A percentile compares a stretch with the other conserved stretches of the same genome.
These are phyloP conservation scores for Nasonia vitripennis DNA, from an alignment of 1,140 invertebrate genomes.

Conservation along the genomic window DNA sequence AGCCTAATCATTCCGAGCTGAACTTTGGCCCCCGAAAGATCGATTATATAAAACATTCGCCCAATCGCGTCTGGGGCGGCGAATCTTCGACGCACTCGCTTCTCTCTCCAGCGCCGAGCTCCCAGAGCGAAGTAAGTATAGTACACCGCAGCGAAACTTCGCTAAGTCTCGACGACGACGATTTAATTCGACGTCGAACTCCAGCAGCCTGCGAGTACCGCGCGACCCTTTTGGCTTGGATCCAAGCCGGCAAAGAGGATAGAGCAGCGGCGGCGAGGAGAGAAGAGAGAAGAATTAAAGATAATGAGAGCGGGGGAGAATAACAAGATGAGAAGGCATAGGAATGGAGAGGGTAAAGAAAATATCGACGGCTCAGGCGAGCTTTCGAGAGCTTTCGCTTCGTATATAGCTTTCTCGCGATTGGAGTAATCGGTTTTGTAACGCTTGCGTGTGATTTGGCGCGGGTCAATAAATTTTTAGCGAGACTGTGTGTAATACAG, in stretches of 20 bases:
- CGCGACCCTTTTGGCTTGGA: constrained; percentile 56
- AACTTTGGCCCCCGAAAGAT: constrained; percentile 28
- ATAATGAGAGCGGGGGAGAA: constrained; percentile 55
- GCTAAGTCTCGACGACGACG: constrained; percentile 41
- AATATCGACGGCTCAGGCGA: neutral
- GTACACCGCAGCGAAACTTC: constrained; percentile 13
- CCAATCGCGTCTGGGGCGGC: constrained; percentile 21
- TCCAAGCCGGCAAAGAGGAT: constrained; percentile 45
- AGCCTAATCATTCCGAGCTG: constrained; percentile 44
- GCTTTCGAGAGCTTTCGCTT: constrained; percentile 8
- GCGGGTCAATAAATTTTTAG: neutral
- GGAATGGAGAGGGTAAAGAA: neutral
- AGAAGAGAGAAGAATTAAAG: constrained; percentile 46
- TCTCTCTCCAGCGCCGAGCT: neutral
- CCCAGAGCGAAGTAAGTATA: neutral
- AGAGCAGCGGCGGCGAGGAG: neutral
- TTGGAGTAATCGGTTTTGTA: neutral
- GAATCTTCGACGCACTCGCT: neutral
- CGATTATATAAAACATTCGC: constrained; percentile 50
- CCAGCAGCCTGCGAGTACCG: neutral
- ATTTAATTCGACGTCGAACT: constrained; percentile 51
- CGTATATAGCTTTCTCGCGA: neutral
- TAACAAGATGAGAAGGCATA: constrained; percentile 53
- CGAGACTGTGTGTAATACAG: too few species aligned
- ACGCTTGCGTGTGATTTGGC: neutral